Percentiles rank a stretch among this genome's conserved stretches.
Evolutionary conservation across 2,888 invertebrate genomes (phyloP).

Genomic region (Cerastis rubricosa): DNA sequence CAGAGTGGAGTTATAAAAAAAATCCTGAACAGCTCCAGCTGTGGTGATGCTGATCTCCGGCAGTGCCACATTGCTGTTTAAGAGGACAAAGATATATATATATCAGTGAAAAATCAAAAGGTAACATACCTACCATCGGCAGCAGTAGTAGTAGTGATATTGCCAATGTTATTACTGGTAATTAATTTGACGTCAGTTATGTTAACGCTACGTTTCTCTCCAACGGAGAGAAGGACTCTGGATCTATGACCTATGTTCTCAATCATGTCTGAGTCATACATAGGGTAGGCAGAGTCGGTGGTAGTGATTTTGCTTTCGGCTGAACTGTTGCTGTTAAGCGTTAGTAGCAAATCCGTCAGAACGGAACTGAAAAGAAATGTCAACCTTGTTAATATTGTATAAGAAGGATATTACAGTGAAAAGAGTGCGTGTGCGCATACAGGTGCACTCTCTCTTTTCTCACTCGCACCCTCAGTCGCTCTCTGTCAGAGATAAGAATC

Average conservation of each 20-base stretch:
- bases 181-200: constrained; percentile 21
- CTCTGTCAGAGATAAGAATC: not conserved
- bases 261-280: constrained; percentile 76
- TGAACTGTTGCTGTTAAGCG: constrained; percentile 15
- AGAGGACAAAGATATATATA: not conserved
- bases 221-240: constrained; percentile 76
- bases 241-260: constrained; percentile 80
- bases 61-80: not conserved
- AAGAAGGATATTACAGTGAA: not conserved
- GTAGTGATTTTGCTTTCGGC: not conserved
- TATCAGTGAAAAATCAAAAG: constrained; percentile 1
- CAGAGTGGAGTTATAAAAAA: not conserved
- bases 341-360: constrained; percentile 12
- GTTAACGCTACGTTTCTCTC: constrained; percentile 58
- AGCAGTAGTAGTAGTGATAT: not conserved
- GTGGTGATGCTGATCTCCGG: not conserved
- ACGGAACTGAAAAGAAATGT: constrained; percentile 50
- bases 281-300: constrained; percentile 63
- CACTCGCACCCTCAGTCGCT: not conserved
- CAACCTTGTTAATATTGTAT: not conserved
- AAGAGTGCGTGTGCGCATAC: not conserved
- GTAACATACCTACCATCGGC: constrained; percentile 60
- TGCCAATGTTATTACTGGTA: not conserved
- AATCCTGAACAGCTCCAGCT: not conserved
- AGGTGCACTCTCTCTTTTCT: not conserved